Percentiles rank a stretch among this genome's conserved stretches.
Conservation (phyloP, 2,797 vertebrate species). For the Sebastes cheni region DNA sequence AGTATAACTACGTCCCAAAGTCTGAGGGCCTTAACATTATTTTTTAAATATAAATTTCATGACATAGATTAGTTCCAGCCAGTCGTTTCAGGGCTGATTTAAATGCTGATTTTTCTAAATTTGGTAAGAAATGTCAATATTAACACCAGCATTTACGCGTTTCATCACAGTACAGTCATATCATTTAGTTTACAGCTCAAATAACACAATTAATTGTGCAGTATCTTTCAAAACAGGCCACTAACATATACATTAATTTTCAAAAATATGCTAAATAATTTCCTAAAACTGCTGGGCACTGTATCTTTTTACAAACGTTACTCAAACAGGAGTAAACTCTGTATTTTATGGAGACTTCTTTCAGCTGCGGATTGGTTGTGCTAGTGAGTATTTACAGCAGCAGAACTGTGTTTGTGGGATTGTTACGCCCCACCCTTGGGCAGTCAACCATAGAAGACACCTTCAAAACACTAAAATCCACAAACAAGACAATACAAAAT, state of each 20-base stretch:
- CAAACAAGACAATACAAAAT: too few species aligned
- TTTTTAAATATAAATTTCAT: too few species aligned
- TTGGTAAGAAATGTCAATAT: too few species aligned
- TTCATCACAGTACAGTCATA: not conserved
- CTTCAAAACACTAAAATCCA: too few species aligned
- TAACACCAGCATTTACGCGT: too few species aligned
- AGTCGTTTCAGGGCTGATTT: too few species aligned
- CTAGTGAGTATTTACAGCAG: not conserved
- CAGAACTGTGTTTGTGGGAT: not conserved
- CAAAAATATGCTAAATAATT: not conserved
- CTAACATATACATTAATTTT: too few species aligned
- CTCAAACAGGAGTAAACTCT: not conserved
- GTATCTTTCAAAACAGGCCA: too few species aligned
- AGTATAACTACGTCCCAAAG: not conserved
- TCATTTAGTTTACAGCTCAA: not conserved
- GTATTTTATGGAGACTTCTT: not conserved
- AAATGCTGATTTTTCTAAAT: too few species aligned
- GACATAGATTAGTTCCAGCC: rapidly evolving
- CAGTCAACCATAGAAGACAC: too few species aligned
- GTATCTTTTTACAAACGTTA: not conserved
- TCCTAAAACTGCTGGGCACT: not conserved
- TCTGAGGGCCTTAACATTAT: not conserved
- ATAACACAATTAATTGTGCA: not conserved
- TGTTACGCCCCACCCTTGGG: too few species aligned
- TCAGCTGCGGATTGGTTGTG: not conserved